Base-by-base conservation (phyloP, 2,797 vertebrate genomes). In the Syncerus caffer region DNA sequence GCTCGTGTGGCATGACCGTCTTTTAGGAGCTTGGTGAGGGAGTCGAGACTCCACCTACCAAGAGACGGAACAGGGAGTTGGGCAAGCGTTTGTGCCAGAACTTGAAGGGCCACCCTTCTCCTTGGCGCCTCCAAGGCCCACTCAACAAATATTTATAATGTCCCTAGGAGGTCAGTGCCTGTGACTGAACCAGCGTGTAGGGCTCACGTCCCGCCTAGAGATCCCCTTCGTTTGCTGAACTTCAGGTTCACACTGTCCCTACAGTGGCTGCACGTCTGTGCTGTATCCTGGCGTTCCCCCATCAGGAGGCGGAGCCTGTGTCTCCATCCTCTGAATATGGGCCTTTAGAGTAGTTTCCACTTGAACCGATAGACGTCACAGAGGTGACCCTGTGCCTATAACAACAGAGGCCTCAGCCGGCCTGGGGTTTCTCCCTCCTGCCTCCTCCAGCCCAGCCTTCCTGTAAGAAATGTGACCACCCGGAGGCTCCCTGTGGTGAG, bases 251-350 rank as follows among this genome's bases (percentile, higher is more conserved):
- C 23, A 6, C 62, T 17, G 4, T 60, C 84, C 55, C 21, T 16
- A 1, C 1, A 19, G 19, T 8, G 31, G 55, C 47, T 17, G 5
- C 45, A 19, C 8, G 1, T 29, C 31, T 51, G n/a, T 19, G 2
- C 2, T 34, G 38, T 45, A 45, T 83, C 88, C 71, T 62, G 51
- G 14, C 23, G 6, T 11, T 78, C 27, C 57, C 45, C 50, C 16
- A 2, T 45, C 50, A 3, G 80, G 45, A 64, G 55, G 2, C 16
- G 3, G 47, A 15, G 29, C 38, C 88, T 21, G 9, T 60, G 17
- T 87, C 87, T 74, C 58, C 31, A 53, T 51, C 31, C 34, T 93
- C 47, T 55, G 58, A 62, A 62, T 80, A 91, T 58, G 67, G 76
- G 67, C 76, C 51, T 34, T 12, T 23, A 71, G 19, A 67, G 19